A percentile compares a stretch with the other conserved stretches of the same genome.
Conservation (phyloP, 2,888 invertebrate species). For the Aspidiotus destructor region DNA sequence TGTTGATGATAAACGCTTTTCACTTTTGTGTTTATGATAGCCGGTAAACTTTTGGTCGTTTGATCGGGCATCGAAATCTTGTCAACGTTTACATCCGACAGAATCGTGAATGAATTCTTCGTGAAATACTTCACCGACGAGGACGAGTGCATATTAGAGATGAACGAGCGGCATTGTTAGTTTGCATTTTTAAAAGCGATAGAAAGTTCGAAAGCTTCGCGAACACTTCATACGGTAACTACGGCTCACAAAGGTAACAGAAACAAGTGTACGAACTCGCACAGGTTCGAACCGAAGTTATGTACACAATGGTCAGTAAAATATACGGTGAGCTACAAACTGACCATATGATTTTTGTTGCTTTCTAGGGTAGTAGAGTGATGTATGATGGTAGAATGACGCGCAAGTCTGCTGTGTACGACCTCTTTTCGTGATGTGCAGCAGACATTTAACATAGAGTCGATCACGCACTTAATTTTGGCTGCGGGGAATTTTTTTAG, state of each 20-base stretch:
- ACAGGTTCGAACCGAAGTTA: neutral
- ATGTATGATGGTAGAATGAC: neutral
- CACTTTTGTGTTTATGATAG: neutral
- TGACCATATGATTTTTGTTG: conserved; percentile 17
- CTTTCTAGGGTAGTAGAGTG: neutral
- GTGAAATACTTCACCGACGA: neutral
- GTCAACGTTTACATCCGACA: conserved; percentile 5
- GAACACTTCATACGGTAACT: too few species aligned
- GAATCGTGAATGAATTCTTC: conserved; percentile 30
- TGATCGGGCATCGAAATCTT: conserved; percentile 8
- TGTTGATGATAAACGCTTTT: conserved; percentile 20
- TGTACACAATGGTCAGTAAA: conserved; percentile 9
- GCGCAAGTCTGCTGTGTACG: conserved; percentile 19
- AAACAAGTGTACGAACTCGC: neutral
- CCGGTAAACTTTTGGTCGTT: conserved; percentile 2
- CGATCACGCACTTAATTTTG: too few species aligned
- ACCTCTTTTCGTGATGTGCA: conserved; percentile 1
- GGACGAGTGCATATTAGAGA: too few species aligned
- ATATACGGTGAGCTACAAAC: conserved; percentile 19
- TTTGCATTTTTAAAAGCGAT: too few species aligned
- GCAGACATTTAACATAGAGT: too few species aligned
- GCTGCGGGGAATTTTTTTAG: too few species aligned
- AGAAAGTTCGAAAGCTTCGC: too few species aligned
- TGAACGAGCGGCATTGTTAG: too few species aligned
- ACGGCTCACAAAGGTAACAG: too few species aligned